These are phyloP conservation scores for Schizaphis graminum DNA, from an alignment of 2,888 invertebrate species.

Conservation along the genomic window DNA sequence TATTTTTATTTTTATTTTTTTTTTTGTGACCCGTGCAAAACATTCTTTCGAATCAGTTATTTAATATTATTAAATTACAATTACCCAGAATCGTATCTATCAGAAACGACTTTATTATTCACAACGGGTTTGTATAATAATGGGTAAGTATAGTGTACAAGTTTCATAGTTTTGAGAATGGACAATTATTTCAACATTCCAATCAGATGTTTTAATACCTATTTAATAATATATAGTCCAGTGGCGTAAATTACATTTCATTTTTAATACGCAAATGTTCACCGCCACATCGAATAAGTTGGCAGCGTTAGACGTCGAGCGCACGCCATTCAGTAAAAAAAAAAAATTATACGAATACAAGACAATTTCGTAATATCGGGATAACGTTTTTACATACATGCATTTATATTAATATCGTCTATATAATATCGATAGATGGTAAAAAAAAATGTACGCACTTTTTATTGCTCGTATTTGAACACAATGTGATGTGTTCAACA, in stretches of 20 bases:
- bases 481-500: background rate
- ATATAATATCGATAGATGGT: no score
- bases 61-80: slow-evolving; percentile 7
- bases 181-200: slow-evolving; percentile 40
- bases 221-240: background rate
- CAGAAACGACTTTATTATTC: slow-evolving; percentile 7
- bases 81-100: background rate
- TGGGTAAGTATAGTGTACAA: background rate
- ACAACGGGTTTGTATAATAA: background rate
- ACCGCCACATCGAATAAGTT: background rate
- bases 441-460: background rate
- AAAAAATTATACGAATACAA: background rate
- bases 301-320: background rate
- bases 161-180: background rate
- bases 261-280: background rate
- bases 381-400: background rate
- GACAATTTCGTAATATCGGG: background rate
- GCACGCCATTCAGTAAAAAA: background rate
- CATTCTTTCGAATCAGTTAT: background rate
- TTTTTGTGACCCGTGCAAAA: background rate
- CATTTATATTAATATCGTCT: background rate
- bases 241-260: background rate
- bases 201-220: background rate
- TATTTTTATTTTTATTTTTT: background rate
- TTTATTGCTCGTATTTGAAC: background rate